Percentiles rank a stretch among this genome's conserved stretches.
Evolutionary conservation across 2,888 invertebrate genomes (phyloP).

Genomic region (Eledona agricola): DNA sequence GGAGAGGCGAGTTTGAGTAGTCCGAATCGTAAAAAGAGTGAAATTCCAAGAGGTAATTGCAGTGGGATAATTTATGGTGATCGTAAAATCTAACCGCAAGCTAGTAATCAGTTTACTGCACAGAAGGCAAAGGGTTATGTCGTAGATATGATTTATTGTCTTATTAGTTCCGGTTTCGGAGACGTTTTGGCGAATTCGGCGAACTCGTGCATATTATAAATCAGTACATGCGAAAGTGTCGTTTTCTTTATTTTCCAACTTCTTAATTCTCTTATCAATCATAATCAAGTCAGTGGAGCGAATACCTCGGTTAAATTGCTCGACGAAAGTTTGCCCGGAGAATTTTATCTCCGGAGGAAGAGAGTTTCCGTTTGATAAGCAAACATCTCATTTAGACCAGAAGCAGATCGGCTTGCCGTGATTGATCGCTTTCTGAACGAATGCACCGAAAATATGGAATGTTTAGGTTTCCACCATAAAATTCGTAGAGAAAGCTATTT

Average conservation of each 20-base stretch:
- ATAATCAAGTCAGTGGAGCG: slow-evolving; percentile 62
- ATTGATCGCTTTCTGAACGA: slow-evolving; percentile 45
- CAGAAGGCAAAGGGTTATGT: slow-evolving; percentile 52
- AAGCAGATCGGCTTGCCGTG: slow-evolving; percentile 51
- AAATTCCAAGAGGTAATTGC: slow-evolving; percentile 15
- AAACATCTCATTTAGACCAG: slow-evolving; percentile 59
- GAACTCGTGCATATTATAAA: slow-evolving; percentile 6
- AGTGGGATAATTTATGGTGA: slow-evolving; percentile 44
- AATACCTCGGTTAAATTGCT: slow-evolving; percentile 60
- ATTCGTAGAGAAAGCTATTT: slow-evolving; percentile 13
- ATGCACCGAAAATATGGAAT: slow-evolving; percentile 20
- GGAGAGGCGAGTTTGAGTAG: slow-evolving; percentile 1
- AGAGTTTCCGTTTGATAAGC: slow-evolving; percentile 60
- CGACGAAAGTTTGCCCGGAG: slow-evolving; percentile 56
- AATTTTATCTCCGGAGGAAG: slow-evolving; percentile 60
- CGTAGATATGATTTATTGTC: slow-evolving; percentile 52
- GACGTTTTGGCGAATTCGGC: slow-evolving; percentile 38
- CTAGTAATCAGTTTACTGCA: slow-evolving; percentile 45
- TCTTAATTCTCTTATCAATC: slow-evolving; percentile 63
- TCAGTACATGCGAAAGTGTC: slow-evolving; percentile 22
- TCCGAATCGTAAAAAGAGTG: too few relatives aligned
- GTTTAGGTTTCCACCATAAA: neutral
- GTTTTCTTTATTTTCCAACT: slow-evolving; percentile 39
- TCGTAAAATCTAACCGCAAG: slow-evolving; percentile 45
- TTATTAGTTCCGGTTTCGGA: slow-evolving; percentile 51